Conservation (phyloP, 2,797 vertebrate species). For the Poliocrania exsul region DNA sequence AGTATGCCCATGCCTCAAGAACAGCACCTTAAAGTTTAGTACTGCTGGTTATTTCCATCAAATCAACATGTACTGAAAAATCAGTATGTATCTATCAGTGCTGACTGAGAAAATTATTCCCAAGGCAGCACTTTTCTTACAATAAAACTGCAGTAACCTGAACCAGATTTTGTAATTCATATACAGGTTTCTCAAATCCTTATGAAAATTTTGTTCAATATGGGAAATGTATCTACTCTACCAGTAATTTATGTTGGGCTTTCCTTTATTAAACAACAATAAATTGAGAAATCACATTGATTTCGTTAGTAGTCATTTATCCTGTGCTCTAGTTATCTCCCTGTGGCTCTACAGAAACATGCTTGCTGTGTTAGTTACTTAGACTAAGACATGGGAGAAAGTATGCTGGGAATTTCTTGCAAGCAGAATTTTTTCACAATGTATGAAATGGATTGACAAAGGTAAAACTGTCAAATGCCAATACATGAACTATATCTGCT, state of each 20-base stretch:
- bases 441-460: accelerated
- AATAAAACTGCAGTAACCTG: not conserved
- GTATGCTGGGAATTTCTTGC: not conserved
- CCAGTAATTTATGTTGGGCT: not conserved
- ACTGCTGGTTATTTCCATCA: not conserved
- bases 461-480: not conserved
- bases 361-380: not conserved
- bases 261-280: not conserved
- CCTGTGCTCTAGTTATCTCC: not conserved
- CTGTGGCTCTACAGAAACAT: not conserved
- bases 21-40: not conserved
- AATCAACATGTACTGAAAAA: not conserved
- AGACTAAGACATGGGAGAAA: not conserved
- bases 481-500: not conserved
- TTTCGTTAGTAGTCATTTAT: not conserved
- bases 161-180: not conserved
- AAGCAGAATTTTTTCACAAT: not conserved
- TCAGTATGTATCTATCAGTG: not conserved
- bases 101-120: not conserved
- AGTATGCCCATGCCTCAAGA: not conserved
- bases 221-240: not conserved
- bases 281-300: not conserved
- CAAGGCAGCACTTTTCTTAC: not conserved
- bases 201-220: not conserved
- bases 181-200: not conserved